These are phyloP conservation scores for Diadegma fenestrale DNA, from an alignment of 2,888 invertebrate species.

Conservation along the genomic window DNA sequence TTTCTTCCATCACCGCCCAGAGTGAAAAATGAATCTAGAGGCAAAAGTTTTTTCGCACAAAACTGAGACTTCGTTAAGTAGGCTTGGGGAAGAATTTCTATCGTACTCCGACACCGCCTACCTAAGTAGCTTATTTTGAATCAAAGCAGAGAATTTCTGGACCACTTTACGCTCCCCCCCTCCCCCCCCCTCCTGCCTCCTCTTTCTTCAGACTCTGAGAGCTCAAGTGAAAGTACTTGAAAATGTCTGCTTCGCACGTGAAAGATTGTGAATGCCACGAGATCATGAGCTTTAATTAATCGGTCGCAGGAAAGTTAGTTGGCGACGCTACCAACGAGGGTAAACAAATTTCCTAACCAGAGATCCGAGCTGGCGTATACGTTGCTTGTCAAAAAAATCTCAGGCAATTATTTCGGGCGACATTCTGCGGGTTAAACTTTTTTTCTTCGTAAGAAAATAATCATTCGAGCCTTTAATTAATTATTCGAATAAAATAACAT, in stretches of 20 bases:
- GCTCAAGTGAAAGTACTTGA: conserved; percentile 10
- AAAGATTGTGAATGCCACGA: conserved; percentile 23
- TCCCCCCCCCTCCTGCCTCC: too few relatives aligned
- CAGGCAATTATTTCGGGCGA: neutral
- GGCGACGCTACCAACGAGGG: conserved; percentile 5
- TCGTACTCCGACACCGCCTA: conserved; percentile 9
- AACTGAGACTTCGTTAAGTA: conserved; percentile 6
- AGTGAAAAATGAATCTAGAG: conserved; percentile 17
- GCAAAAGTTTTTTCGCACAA: neutral
- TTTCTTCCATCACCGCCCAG: neutral
- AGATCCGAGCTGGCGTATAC: neutral
- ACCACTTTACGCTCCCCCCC: neutral
- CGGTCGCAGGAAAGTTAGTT: neutral
- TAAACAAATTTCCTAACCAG: neutral
- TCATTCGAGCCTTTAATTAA: neutral
- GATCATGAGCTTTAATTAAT: conserved; percentile 29
- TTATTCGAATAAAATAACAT: neutral
- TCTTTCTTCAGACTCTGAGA: neutral
- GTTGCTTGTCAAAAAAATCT: neutral
- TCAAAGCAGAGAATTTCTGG: conserved; percentile 15
- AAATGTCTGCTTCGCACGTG: conserved; percentile 15
- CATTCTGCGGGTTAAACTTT: neutral
- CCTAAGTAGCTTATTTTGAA: conserved; percentile 27
- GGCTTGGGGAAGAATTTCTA: conserved; percentile 23
- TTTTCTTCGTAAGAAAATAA: neutral